Base-by-base conservation (phyloP, 1,140 invertebrate species). In the Eupristina koningsbergeri region DNA sequence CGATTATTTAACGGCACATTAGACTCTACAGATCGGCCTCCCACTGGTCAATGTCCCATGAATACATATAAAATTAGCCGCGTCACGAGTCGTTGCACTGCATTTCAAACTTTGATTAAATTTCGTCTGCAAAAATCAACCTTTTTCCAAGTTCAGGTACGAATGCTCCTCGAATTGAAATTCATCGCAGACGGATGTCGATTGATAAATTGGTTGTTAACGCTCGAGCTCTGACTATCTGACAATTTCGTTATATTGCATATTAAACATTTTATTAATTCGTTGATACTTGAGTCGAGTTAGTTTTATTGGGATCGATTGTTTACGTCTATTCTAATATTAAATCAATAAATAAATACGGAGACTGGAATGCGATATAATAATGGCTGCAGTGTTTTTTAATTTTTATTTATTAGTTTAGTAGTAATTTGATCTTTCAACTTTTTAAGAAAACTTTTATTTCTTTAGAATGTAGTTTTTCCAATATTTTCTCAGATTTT, bases 1-100 rank as follows among this genome's bases (percentile, higher is more conserved):
- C 75, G 75, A 79, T 79, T 83, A 83, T 83, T 83, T 77, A 77
- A 83, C 74, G 74, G 74, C 61, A 63, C 73, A 82, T 76, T 76
- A 82, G 61, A 58, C 58, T 58, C 3, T n/a, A 29, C 0, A 11
- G 36, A 47, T 64, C 19, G 29, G 17, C 3, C 6, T 39, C 39
- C 39, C 64, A 17, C 2, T 17, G 47, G 17, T 29, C n/a, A 63
- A 82, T 75, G 73, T 64, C 31, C 39, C 71, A 69, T 82, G 53
- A 75, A 81, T 73, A 31, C 13, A 6, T 63, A 47, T n/a, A 50
- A 69, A 73, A 71, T 71, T 58, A 39, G 36, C 31, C 6, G 67
- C 67, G 67, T 1, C 19, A 71, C 69, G 36, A 34, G 39, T 53
- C 22, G 15, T 34, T n/a, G 36, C 69, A 34, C 34, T 53, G 50